A percentile compares a stretch with the other conserved stretches of the same genome.
phyloP scores from a whole-genome alignment of 2,888 invertebrate species.

The Cerceris ruficornis region DNA sequence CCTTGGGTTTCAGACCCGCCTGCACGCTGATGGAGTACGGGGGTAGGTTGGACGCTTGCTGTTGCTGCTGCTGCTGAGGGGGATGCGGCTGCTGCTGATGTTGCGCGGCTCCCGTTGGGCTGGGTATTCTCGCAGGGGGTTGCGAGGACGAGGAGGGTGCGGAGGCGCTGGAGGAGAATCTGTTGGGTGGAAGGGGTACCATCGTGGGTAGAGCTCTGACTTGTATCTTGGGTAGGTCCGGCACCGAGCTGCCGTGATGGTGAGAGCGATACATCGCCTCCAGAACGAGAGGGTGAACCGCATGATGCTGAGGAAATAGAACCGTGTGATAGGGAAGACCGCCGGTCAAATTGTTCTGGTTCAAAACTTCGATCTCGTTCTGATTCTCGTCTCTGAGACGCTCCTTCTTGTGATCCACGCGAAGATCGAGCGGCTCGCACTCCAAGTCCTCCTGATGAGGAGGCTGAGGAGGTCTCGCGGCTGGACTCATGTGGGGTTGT shows the following conservation, averaged over 20 bases:
- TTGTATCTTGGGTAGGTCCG: conserved; percentile 84
- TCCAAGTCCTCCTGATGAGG: conserved; percentile 77
- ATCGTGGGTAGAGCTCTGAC: conserved; percentile 79
- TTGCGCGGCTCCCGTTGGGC: conserved; percentile 59
- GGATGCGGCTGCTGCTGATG: conserved; percentile 66
- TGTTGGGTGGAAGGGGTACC: conserved; percentile 78
- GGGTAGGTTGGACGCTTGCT: conserved; percentile 48
- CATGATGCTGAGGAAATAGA: conserved; percentile 78
- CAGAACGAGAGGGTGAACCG: conserved; percentile 88
- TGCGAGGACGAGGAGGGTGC: conserved; percentile 66
- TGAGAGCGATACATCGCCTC: conserved; percentile 87
- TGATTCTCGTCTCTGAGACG: conserved; percentile 93
- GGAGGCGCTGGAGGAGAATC: conserved; percentile 82
- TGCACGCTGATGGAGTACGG: conserved; percentile 64
- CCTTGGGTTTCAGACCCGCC: conserved; percentile 68
- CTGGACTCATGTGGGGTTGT: conserved; percentile 84
- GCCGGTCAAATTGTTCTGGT: conserved; percentile 72
- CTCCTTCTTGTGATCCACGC: conserved; percentile 92
- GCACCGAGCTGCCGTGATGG: conserved; percentile 83
- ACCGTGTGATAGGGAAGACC: conserved; percentile 77
- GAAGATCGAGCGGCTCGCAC: conserved; percentile 93
- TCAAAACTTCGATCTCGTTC: conserved; percentile 86
- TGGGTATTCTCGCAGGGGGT: conserved; percentile 63
- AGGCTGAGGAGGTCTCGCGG: conserved; percentile 83
- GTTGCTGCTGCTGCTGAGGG: conserved; percentile 71